These are phyloP conservation scores for Zaprionus africanus DNA, from an alignment of 1,140 invertebrate species.

Conservation along the genomic window DNA sequence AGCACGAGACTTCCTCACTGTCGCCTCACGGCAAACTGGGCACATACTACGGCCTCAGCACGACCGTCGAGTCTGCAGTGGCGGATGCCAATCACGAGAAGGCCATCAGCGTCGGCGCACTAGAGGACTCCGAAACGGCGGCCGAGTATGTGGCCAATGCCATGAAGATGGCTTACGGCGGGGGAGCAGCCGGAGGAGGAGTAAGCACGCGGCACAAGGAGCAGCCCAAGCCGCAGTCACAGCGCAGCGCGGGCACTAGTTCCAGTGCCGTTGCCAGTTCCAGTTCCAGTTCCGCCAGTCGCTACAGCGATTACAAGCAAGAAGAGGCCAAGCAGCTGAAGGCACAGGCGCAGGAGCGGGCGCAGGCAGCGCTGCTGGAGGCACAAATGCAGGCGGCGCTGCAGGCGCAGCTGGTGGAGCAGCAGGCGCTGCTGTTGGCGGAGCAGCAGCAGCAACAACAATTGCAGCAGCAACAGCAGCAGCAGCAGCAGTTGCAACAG, in stretches of 20 bases:
- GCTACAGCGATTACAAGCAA: conserved; percentile 39
- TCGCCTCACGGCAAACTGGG: conserved; percentile 43
- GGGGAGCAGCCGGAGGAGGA: too few relatives aligned
- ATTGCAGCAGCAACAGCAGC: conserved; percentile 19
- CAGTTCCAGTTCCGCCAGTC: conserved; percentile 11
- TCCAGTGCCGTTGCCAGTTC: conserved; percentile 1
- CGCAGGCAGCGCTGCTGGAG: conserved; percentile 41
- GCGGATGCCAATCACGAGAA: conserved; percentile 11
- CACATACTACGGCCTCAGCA: conserved; percentile 51
- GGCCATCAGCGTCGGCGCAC: not conserved
- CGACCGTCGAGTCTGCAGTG: conserved; percentile 41
- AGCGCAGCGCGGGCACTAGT: not conserved
- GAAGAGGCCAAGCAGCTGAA: conserved; percentile 34
- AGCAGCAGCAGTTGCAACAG: conserved; percentile 1
- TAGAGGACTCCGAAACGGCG: conserved; percentile 78
- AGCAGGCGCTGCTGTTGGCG: conserved; percentile 42
- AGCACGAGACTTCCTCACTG: conserved; percentile 52
- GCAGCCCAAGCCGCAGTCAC: conserved; percentile 31
- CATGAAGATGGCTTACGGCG: conserved; percentile 72
- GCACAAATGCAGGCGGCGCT: conserved; percentile 49
- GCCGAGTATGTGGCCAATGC: conserved; percentile 81
- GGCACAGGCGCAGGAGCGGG: conserved; percentile 39
- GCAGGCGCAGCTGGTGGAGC: conserved; percentile 46
- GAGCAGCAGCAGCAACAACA: conserved; percentile 48
- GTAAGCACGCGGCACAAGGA: conserved; percentile 50